Evolutionary conservation across 2,113 vertebrate species (phyloP), one percentile per base, ranked within the genome.

Genomic region (Dascyllus trimaculatus): DNA sequence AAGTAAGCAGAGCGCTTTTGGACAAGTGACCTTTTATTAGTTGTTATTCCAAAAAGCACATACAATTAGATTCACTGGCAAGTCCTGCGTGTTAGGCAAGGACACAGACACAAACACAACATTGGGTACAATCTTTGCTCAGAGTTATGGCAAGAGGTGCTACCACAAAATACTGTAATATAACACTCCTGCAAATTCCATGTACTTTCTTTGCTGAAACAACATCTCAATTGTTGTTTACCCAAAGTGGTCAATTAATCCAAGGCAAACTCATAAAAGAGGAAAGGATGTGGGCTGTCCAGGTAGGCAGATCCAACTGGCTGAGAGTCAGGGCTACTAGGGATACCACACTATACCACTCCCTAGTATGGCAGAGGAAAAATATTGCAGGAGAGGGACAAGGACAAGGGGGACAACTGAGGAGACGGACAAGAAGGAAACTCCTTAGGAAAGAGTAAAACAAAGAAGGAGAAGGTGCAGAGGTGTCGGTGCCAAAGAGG

Each of bases 171-270:
- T 83, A 59, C 40, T 73, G 49, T 59, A 80, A 89, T 89, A 86
- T 84, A 84, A 86, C 83, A 84, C 85, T 68, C 57, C 67, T 72
- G 84, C 84, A 78, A 76, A 86, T 80, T 90, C 83, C 81, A 82
- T 60, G 68, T 80, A 25, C 61, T 78, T 73, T 77, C 82, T 88
- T 88, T 87, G 86, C 90, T 87, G 78, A 92, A 88, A 88, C 82
- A 86, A 81, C 87, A 90, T 85, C 84, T 77, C 72, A 80, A 85
- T 82, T 86, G 75, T 87, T 88, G 86, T 86, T 87, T 83, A 86
- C 81, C 79, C 80, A 85, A 89, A 91, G 78, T 85, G 85, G 80
- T 80, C 85, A 90, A 87, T 88, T 92, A 88, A 91, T 90, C 88
- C 78, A 18, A 91, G 80, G 82, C 86, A 78, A 85, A 88, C 84